A percentile compares a stretch with the other conserved stretches of the same genome.
Evolutionary conservation across 2,888 invertebrate genomes (phyloP).

Genomic region (Choreutis nemorana): DNA sequence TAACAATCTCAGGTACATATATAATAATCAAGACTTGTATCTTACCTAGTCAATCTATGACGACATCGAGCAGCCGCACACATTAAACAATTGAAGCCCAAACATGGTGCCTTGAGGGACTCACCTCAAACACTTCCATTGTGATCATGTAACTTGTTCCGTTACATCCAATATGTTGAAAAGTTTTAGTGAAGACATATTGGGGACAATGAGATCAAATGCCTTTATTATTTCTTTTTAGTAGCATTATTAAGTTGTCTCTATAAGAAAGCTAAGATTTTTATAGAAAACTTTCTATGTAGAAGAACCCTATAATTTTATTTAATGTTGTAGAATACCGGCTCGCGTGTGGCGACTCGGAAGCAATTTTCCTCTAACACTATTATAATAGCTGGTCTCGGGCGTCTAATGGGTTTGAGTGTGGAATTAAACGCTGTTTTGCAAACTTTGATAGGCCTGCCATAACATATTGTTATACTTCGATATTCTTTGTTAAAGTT

Average conservation of each 20-base stretch:
- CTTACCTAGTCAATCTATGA: no score
- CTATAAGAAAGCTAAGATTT: no score
- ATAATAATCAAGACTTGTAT: no score
- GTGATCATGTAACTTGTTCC: background rate
- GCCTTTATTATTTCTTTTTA: no score
- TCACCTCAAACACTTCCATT: background rate
- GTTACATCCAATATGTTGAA: background rate
- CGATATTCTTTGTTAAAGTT: no score
- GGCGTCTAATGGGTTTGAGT: slow-evolving; percentile 26
- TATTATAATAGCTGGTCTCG: slow-evolving; percentile 25
- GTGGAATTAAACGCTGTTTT: slow-evolving; percentile 24
- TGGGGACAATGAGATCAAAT: no score
- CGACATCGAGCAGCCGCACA: slow-evolving; percentile 44
- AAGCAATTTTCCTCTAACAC: slow-evolving; percentile 35
- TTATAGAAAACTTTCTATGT: background rate
- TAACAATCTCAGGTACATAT: no score
- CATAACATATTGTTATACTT: no score
- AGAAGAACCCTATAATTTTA: background rate
- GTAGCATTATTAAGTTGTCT: no score
- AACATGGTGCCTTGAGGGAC: background rate
- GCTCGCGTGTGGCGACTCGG: slow-evolving; percentile 29
- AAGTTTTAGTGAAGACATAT: no score
- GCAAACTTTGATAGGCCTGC: no score
- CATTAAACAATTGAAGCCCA: slow-evolving; percentile 44
- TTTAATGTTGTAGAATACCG: background rate